Percentiles rank a stretch among this genome's conserved stretches.
phyloP scores from a whole-genome alignment of 2,888 invertebrate species.

The Himalopsyche japonica region DNA sequence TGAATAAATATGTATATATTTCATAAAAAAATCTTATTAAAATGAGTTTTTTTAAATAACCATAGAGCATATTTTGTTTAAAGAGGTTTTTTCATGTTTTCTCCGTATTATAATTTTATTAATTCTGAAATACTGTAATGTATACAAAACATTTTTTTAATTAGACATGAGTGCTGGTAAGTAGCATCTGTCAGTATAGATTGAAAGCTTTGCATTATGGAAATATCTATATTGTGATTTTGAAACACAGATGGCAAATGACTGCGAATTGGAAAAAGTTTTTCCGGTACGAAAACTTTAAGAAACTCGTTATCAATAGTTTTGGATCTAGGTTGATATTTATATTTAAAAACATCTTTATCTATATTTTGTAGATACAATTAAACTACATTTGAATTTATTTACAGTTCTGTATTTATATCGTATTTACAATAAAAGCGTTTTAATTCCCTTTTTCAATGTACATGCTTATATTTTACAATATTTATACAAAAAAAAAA shows the following conservation, averaged over 20 bases:
- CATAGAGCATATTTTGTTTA: too few species aligned
- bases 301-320: neutral
- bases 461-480: constrained; percentile 14
- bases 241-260: neutral
- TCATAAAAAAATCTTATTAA: too few species aligned
- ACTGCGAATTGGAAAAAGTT: neutral
- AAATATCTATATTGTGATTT: neutral
- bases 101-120: too few species aligned
- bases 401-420: neutral
- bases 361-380: neutral
- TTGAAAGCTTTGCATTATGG: neutral
- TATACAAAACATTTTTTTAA: neutral
- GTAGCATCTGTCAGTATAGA: neutral
- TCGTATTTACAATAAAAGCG: constrained; percentile 37
- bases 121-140: too few species aligned
- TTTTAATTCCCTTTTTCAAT: constrained; percentile 30
- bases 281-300: neutral
- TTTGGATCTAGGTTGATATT: neutral
- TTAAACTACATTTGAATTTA: neutral
- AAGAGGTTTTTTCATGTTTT: too few species aligned
- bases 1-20: too few species aligned
- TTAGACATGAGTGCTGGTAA: neutral
- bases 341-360: neutral
- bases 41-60: too few species aligned
- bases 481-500: neutral